phyloP scores from a whole-genome alignment of 2,888 invertebrate genomes.

The Rugalucina vietnamica region DNA sequence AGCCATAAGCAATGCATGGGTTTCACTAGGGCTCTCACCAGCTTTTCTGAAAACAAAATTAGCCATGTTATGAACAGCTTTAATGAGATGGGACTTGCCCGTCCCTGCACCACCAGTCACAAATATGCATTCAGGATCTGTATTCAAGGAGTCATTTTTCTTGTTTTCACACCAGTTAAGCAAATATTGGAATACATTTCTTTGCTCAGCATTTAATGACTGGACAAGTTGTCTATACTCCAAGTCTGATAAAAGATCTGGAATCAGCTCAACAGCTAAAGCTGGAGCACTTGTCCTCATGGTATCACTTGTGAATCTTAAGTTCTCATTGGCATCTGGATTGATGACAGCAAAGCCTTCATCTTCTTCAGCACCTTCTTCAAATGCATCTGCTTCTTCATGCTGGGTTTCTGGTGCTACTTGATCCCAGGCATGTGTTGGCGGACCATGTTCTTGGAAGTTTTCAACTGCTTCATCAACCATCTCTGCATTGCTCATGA shows the following conservation, averaged over 20 bases:
- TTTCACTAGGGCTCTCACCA: conserved; percentile 25
- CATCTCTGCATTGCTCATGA: conserved; percentile 24
- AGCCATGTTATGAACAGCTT: conserved; percentile 31
- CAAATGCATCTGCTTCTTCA: not conserved
- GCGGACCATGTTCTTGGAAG: conserved; percentile 28
- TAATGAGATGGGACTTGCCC: conserved; percentile 40
- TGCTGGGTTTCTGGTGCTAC: conserved; percentile 30
- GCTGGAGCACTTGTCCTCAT: not conserved
- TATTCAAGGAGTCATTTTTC: not conserved
- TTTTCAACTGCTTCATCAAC: conserved; percentile 22
- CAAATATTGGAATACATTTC: conserved; percentile 17
- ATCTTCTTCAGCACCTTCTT: not conserved
- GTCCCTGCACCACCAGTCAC: conserved; percentile 44
- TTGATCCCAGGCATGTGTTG: conserved; percentile 29
- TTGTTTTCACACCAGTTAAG: conserved; percentile 7
- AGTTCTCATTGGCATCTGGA: not conserved
- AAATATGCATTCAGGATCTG: conserved; percentile 25
- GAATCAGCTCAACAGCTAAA: conserved; percentile 24
- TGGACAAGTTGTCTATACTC: conserved; percentile 30
- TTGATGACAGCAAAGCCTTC: not conserved
- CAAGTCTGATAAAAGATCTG: conserved; percentile 6
- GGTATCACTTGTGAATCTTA: not conserved
- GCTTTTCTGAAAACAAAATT: conserved; percentile 15
- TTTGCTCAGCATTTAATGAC: conserved; percentile 31
- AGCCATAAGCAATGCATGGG: conserved; percentile 25